These are phyloP conservation scores for Anseranas semipalmata DNA, from an alignment of 2,113 vertebrate species.

Conservation along the genomic window DNA sequence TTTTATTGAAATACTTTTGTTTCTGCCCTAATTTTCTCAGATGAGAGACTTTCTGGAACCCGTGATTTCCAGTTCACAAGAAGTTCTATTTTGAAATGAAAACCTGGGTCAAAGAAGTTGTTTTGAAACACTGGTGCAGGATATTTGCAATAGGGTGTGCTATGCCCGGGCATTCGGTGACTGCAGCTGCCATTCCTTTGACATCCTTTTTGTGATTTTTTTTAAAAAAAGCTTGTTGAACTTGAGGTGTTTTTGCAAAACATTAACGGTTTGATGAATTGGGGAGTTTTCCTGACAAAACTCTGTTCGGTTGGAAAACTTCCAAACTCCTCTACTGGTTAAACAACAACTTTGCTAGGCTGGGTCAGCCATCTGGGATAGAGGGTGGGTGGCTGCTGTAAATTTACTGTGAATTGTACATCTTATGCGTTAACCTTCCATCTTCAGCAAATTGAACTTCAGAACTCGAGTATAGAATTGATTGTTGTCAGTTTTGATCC, in stretches of 20 bases:
- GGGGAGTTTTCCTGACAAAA: conserved; percentile 54
- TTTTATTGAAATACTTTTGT: neutral
- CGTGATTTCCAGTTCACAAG: neutral
- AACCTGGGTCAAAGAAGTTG: neutral
- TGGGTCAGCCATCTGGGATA: conserved; percentile 59
- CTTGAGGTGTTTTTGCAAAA: conserved; percentile 5
- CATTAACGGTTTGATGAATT: neutral
- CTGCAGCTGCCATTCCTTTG: neutral
- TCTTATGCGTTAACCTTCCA: conserved; percentile 32
- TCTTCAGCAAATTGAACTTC: conserved; percentile 35
- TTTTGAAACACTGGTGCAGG: neutral
- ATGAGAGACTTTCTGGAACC: neutral
- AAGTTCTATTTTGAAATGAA: neutral
- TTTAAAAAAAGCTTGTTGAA: neutral
- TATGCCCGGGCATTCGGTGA: neutral
- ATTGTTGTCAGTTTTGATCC: neutral
- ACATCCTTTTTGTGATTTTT: neutral
- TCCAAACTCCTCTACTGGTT: conserved; percentile 46
- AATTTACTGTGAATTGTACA: conserved; percentile 13
- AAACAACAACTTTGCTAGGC: conserved; percentile 57
- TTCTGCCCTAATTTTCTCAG: neutral
- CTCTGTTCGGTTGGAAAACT: neutral
- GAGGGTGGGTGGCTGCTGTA: conserved; percentile 43
- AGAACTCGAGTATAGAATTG: conserved; percentile 1
- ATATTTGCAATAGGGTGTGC: neutral